Conservation (phyloP, 2,113 vertebrate species). For the Cebus imitator region DNA sequence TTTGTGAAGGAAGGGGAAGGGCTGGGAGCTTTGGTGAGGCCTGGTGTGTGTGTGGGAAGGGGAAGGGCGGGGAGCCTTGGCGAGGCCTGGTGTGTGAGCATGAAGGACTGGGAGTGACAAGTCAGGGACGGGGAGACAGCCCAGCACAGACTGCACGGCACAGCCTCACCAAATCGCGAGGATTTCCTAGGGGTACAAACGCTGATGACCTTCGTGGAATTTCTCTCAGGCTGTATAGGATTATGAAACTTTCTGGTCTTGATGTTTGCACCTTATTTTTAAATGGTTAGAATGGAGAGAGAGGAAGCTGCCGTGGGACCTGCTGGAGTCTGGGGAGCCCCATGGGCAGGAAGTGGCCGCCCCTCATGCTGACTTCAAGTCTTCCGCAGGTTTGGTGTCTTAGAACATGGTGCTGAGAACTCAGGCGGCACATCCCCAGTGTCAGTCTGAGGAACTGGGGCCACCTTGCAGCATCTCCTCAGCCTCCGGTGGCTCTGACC, state of each 20-base stretch:
- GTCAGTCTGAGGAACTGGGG: too few species aligned
- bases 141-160: neutral
- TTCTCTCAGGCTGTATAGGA: neutral
- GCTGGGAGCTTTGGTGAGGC: too few species aligned
- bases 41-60: accelerated
- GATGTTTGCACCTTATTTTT: neutral
- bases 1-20: too few species aligned
- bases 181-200: neutral
- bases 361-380: neutral
- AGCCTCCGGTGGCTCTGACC: neutral
- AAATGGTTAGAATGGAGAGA: neutral
- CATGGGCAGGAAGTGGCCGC: too few species aligned
- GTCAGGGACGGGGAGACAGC: neutral
- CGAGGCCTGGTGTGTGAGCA: too few species aligned
- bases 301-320: neutral
- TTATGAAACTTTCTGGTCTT: neutral
- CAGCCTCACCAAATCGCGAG: neutral
- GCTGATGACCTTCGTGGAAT: accelerated
- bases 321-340: neutral
- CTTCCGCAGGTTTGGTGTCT: neutral
- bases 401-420: neutral
- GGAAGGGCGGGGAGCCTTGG: too few species aligned
- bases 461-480: neutral
- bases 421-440: neutral
- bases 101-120: neutral